These are phyloP conservation scores for Onychorhynchus coronatus DNA, from an alignment of 2,113 vertebrate species.

Conservation along the genomic window DNA sequence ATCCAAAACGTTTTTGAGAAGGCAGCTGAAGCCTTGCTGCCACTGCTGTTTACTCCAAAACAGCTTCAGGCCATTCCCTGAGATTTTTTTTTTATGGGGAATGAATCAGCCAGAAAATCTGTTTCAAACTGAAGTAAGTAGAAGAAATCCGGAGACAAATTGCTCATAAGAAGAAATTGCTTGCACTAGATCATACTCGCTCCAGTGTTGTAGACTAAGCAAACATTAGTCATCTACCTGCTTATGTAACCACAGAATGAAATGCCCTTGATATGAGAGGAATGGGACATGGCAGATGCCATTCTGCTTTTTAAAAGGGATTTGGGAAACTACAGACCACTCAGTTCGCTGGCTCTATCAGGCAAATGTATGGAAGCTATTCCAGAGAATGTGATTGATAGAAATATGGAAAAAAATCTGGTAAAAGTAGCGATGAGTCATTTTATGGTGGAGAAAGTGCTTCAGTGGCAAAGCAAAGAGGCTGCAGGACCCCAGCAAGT, in stretches of 20 bases:
- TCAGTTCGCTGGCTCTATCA: background rate
- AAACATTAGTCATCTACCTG: conserved; percentile 11
- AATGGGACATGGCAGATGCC: background rate
- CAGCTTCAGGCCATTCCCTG: background rate
- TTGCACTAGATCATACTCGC: background rate
- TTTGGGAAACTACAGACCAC: background rate
- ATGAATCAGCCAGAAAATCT: conserved; percentile 39
- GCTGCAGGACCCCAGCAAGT: background rate
- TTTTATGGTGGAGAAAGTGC: background rate
- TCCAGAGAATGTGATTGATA: background rate
- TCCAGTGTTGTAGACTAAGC: background rate
- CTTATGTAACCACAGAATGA: background rate
- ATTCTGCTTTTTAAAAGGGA: background rate
- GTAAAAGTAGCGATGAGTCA: background rate
- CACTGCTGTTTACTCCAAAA: background rate
- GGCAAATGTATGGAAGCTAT: background rate
- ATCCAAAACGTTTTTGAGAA: background rate
- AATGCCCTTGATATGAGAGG: background rate
- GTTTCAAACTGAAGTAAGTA: background rate
- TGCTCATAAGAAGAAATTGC: background rate
- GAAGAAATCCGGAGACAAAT: conserved; percentile 7
- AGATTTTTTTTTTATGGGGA: background rate
- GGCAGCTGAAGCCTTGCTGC: background rate
- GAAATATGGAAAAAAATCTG: background rate
- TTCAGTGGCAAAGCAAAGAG: background rate